phyloP scores from a whole-genome alignment of 2,888 invertebrate genomes.

The Drosophila borealis region DNA sequence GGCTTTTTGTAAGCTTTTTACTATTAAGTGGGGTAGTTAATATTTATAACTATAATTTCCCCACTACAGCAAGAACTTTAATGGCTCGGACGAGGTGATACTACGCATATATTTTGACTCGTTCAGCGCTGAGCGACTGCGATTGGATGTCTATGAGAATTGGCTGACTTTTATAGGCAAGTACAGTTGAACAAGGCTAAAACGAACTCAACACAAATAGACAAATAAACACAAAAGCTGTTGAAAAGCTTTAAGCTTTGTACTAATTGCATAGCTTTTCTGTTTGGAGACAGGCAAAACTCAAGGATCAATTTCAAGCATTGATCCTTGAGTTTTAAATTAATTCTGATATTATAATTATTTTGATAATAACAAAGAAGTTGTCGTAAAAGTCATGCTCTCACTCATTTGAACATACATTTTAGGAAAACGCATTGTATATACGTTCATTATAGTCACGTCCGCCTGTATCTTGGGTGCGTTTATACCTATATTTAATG shows the following conservation, averaged over 20 bases:
- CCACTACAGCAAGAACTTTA: conserved; percentile 52
- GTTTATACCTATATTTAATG: conserved; percentile 19
- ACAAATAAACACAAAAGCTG: background rate
- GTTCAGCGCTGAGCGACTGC: conserved; percentile 87
- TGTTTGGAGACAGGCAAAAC: too few species aligned
- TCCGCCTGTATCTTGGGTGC: conserved; percentile 10
- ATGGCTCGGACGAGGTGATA: conserved; percentile 86
- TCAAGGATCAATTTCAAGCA: too few species aligned
- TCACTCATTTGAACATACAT: too few species aligned
- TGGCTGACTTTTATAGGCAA: conserved; percentile 89
- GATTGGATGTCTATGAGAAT: conserved; percentile 88
- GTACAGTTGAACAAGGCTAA: conserved; percentile 10
- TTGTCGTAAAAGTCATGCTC: too few species aligned
- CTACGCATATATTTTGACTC: conserved; percentile 89
- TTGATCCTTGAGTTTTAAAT: too few species aligned
- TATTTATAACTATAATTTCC: too few species aligned
- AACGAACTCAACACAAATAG: background rate
- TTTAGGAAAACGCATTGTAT: too few species aligned
- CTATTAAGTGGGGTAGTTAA: too few species aligned
- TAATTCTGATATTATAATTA: too few species aligned
- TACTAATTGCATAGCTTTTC: background rate
- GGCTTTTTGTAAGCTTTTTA: conserved; percentile 76
- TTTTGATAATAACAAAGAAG: too few species aligned
- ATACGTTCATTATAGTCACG: conserved; percentile 1
- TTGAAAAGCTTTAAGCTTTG: background rate